Percentiles rank a stretch among this genome's conserved stretches.
These are phyloP conservation scores for Crioceris asparagi DNA, from an alignment of 2,888 invertebrate genomes.

Conservation along the genomic window DNA sequence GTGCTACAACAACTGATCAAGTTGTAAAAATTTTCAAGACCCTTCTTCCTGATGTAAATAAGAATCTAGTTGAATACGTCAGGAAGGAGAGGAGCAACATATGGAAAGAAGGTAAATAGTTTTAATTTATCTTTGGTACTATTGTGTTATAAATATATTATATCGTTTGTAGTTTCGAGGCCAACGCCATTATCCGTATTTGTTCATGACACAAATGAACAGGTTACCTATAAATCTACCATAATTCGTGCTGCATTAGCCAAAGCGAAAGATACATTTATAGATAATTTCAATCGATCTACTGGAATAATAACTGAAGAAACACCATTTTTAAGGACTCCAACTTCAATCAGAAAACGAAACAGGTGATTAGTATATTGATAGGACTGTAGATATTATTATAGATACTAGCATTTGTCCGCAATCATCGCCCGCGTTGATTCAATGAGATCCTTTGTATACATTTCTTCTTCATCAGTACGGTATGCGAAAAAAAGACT, in stretches of 20 bases:
- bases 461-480: no score
- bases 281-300: slow-evolving; percentile 33
- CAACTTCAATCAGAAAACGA: slow-evolving; percentile 32
- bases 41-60: slow-evolving; percentile 29
- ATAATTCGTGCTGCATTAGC: slow-evolving; percentile 39
- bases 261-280: slow-evolving; percentile 42
- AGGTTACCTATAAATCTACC: slow-evolving; percentile 38
- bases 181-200: slow-evolving; percentile 51
- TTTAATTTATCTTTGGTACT: slow-evolving; percentile 1
- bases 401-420: no score
- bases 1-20: slow-evolving; percentile 22
- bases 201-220: slow-evolving; percentile 36
- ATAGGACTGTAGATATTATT: no score
- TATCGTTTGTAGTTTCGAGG: slow-evolving; percentile 38
- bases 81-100: slow-evolving; percentile 24
- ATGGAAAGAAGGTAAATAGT: slow-evolving; percentile 25
- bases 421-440: no score
- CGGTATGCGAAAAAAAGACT: no score
- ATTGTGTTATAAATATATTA: not conserved
- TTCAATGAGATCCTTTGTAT: no score
- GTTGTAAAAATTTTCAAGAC: slow-evolving; percentile 27
- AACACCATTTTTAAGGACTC: slow-evolving; percentile 53
- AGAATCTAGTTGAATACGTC: slow-evolving; percentile 27
- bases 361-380: slow-evolving; percentile 19
- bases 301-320: slow-evolving; percentile 40